Evolutionary conservation across 2,888 invertebrate genomes (phyloP).

Genomic region (Slavum lentiscoides): DNA sequence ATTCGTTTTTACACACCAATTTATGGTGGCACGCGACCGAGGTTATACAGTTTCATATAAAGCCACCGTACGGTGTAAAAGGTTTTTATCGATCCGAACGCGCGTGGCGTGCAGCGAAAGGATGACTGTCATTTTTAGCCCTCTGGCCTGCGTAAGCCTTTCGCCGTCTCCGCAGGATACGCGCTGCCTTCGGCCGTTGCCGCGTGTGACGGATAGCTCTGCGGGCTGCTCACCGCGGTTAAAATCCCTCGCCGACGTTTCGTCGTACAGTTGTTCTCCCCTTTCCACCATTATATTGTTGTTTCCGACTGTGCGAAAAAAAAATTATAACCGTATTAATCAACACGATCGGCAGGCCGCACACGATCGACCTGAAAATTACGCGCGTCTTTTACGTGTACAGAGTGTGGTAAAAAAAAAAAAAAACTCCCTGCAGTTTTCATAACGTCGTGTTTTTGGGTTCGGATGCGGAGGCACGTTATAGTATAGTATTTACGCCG

Average conservation of each 20-base stretch:
- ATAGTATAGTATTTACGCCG: no score
- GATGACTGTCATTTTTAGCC: slow-evolving; percentile 50
- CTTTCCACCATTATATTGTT: no score
- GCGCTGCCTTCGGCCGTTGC: background rate
- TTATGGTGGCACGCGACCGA: background rate
- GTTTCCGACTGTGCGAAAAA: no score
- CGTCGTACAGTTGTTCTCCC: slow-evolving; percentile 1
- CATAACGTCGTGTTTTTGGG: no score
- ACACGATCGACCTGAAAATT: no score
- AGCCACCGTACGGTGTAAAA: slow-evolving; percentile 26
- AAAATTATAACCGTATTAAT: no score
- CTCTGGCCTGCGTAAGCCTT: slow-evolving; percentile 1
- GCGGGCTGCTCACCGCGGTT: background rate
- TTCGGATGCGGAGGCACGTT: no score
- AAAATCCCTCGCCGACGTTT: no score
- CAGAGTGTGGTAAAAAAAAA: no score
- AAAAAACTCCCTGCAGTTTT: no score
- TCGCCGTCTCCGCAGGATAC: slow-evolving; percentile 13
- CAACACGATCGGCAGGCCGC: no score
- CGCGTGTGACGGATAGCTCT: slow-evolving; percentile 19
- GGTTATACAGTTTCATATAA: slow-evolving; percentile 7
- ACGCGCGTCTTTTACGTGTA: no score
- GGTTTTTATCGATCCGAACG: slow-evolving; percentile 44
- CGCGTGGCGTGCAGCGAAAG: background rate
- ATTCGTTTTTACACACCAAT: slow-evolving; percentile 37